Base-by-base conservation (phyloP, 2,113 vertebrate genomes). In the Centropristis striata region DNA sequence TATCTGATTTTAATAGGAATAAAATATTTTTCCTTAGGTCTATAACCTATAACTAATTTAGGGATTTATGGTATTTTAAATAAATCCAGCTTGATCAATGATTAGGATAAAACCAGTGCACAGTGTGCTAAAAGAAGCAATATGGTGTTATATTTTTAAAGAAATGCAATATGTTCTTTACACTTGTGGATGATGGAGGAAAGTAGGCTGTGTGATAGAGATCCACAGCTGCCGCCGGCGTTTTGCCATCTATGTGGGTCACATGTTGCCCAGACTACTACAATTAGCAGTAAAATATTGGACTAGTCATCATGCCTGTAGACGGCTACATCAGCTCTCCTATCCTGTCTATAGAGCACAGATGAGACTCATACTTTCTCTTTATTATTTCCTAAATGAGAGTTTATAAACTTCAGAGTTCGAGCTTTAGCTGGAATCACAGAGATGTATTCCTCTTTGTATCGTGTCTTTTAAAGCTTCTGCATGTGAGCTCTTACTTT, bases 171-270 rank as follows among this genome's bases (percentile, higher is more conserved):
- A 41, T 67, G 47, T 53, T 8, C 28, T 71, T 74, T 83, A 41
- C 64, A 47, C 71, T 81, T 81, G 80, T 72, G 50, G 65, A 60
- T 75, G 57, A 44, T 66, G 51, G n/a, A 64, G 68, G 39, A 71
- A 88, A 78, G 58, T 69, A 80, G 70, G 83, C 54, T 79, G 81
- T 58, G 63, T 75, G 73, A 55, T 12, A 79, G 53, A 75, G 9
- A 83, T 68, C 60, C 57, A 57, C 80, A 61, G 66, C 85, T 60
- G 77, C 88, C 81, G 71, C 80, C 49, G 90, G 86, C 78, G 2
- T 74, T 81, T 84, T 80, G 60, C 75, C 84, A 73, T 86, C 75
- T 91, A 91, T 94, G 78, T 93, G 89, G 92, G 93, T 92, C 94
- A 94, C 90, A 76, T 84, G 71, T 86, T 75, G 72, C 57, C 58